A percentile compares a stretch with the other conserved stretches of the same genome.
Evolutionary conservation across 1,140 invertebrate species (phyloP).

Genomic region (Hesperophylax magnus): DNA sequence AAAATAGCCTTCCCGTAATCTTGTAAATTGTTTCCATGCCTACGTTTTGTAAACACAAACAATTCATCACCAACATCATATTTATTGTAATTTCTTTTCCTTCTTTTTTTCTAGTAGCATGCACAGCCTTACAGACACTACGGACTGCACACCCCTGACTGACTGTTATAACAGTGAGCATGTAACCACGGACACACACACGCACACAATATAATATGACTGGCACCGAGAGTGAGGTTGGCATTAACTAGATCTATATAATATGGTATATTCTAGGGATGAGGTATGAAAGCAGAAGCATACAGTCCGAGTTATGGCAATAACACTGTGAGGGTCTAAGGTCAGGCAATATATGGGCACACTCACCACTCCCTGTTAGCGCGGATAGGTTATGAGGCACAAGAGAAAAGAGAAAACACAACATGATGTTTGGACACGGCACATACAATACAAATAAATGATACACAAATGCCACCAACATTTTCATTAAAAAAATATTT

Average conservation of each 20-base stretch:
- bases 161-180: too few species aligned
- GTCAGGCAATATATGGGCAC: constrained; percentile 35
- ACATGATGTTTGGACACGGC: constrained; percentile 45
- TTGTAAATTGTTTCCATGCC: too few species aligned
- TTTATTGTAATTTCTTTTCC: too few species aligned
- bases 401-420: constrained; percentile 54
- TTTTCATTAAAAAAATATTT: too few species aligned
- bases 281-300: constrained; percentile 53
- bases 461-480: too few species aligned
- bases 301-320: constrained; percentile 36
- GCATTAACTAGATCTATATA: not conserved
- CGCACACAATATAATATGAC: not conserved
- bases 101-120: too few species aligned
- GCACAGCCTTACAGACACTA: too few species aligned
- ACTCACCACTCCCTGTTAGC: constrained; percentile 57
- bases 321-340: constrained; percentile 24
- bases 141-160: too few species aligned
- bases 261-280: constrained; percentile 36
- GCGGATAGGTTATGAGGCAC: constrained; percentile 52
- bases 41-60: too few species aligned
- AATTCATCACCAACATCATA: too few species aligned
- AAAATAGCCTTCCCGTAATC: too few species aligned
- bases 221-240: not conserved
- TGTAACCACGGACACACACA: too few species aligned
- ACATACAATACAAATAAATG: constrained; percentile 16